These are phyloP conservation scores for Caretta caretta DNA, from an alignment of 2,113 vertebrate genomes.

Conservation along the genomic window DNA sequence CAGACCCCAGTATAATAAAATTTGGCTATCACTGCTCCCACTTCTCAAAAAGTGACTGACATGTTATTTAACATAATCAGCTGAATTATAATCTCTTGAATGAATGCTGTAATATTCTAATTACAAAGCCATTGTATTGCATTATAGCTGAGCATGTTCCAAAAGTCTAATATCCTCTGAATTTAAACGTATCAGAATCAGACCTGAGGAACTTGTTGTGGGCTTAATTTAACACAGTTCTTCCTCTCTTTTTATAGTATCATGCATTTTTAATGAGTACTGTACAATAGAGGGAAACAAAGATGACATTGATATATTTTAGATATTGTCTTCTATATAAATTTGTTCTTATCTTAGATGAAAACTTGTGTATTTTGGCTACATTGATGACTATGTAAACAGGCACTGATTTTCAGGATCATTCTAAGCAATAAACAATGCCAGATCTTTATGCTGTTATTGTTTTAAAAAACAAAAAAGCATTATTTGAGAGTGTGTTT, in stretches of 20 bases:
- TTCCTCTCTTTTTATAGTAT: constrained; percentile 19
- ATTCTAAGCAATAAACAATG: neutral
- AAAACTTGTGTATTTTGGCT: neutral
- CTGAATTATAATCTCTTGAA: neutral
- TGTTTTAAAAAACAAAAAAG: neutral
- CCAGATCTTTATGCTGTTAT: neutral
- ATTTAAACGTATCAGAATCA: constrained; percentile 20
- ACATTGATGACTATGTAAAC: neutral
- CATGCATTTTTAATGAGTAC: constrained; percentile 26
- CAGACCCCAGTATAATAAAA: neutral
- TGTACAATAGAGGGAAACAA: neutral
- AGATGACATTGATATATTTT: neutral
- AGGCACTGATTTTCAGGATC: neutral
- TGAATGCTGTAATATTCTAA: neutral
- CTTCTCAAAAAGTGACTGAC: neutral
- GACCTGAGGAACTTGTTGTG: constrained; percentile 5
- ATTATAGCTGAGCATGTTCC: neutral
- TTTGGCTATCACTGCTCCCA: neutral
- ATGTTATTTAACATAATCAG: neutral
- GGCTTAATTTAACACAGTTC: constrained; percentile 22
- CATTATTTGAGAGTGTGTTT: neutral
- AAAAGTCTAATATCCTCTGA: neutral
- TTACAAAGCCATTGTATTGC: neutral
- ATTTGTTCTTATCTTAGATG: neutral
- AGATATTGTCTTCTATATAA: neutral